A percentile compares a stretch with the other conserved stretches of the same genome.
Conservation (phyloP, 2,888 invertebrate species). For the Ctena decussata region DNA sequence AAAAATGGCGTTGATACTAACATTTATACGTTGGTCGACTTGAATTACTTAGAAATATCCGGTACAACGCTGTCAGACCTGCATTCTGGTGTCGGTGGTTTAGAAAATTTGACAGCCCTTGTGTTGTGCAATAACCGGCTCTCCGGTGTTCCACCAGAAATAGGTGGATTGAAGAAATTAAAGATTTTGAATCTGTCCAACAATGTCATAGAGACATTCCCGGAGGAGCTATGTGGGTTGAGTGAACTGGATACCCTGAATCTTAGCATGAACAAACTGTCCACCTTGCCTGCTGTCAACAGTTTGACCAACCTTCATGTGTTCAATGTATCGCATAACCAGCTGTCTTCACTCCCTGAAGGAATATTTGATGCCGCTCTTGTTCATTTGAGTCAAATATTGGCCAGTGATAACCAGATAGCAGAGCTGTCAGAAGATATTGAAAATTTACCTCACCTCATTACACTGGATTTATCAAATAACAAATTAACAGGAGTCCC, state of each 20-base stretch:
- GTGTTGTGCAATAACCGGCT: conserved; percentile 91
- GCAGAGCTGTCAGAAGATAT: conserved; percentile 89
- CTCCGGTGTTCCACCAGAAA: conserved; percentile 89
- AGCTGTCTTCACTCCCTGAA: conserved; percentile 79
- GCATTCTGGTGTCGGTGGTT: conserved; percentile 75
- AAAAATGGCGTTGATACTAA: conserved; percentile 89
- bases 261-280: conserved; percentile 91
- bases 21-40: conserved; percentile 90
- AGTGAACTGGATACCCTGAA: conserved; percentile 91
- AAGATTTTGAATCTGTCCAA: conserved; percentile 93
- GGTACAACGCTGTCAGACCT: conserved; percentile 88
- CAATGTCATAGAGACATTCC: conserved; percentile 90
- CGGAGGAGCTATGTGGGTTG: conserved; percentile 89
- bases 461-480: conserved; percentile 91
- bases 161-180: conserved; percentile 91
- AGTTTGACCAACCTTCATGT: conserved; percentile 90
- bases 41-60: conserved; percentile 93
- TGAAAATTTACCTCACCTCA: conserved; percentile 89
- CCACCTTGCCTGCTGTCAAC: conserved; percentile 89
- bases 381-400: conserved; percentile 90
- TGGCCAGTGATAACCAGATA: conserved; percentile 91
- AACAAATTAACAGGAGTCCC: conserved; percentile 91
- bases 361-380: conserved; percentile 75
- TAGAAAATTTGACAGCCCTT: conserved; percentile 91
- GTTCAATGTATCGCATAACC: conserved; percentile 86